Evolutionary conservation across 2,113 vertebrate species (phyloP).

Genomic region (Phrynocephalus versicolor): DNA sequence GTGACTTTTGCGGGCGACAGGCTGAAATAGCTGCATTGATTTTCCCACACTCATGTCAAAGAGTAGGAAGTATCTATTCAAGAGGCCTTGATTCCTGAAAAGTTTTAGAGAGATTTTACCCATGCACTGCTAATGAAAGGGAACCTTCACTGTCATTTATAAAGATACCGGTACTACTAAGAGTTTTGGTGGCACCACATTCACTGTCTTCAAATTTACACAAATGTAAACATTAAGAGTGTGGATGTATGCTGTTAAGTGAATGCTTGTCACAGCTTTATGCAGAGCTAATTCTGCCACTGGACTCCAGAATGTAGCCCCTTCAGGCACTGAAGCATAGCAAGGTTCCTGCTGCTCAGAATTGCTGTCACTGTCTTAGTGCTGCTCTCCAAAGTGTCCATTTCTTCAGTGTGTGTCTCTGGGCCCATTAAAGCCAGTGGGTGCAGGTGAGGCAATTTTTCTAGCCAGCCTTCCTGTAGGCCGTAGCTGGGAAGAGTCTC

Average conservation of each 20-base stretch:
- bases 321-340: too few relatives aligned
- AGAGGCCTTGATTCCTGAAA: background rate
- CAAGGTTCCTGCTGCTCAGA: too few relatives aligned
- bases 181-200: background rate
- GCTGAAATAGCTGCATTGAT: slow-evolving; percentile 21
- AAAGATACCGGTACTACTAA: accelerated
- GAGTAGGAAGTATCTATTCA: background rate
- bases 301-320: too few relatives aligned
- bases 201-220: background rate
- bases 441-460: too few relatives aligned
- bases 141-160: background rate
- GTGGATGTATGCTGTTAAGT: background rate
- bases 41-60: background rate
- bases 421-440: too few relatives aligned
- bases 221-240: background rate
- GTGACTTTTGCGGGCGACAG: slow-evolving; percentile 8
- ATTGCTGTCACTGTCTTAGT: too few relatives aligned
- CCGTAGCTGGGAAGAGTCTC: too few relatives aligned
- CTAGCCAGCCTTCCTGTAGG: too few relatives aligned
- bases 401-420: too few relatives aligned
- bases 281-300: background rate
- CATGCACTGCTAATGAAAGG: background rate
- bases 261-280: background rate
- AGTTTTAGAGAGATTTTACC: background rate
- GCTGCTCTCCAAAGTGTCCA: too few relatives aligned